Evolutionary conservation across 2,797 vertebrate species (phyloP), one percentile per base, ranked within the genome.

Genomic region (Aulostomus chinensis): DNA sequence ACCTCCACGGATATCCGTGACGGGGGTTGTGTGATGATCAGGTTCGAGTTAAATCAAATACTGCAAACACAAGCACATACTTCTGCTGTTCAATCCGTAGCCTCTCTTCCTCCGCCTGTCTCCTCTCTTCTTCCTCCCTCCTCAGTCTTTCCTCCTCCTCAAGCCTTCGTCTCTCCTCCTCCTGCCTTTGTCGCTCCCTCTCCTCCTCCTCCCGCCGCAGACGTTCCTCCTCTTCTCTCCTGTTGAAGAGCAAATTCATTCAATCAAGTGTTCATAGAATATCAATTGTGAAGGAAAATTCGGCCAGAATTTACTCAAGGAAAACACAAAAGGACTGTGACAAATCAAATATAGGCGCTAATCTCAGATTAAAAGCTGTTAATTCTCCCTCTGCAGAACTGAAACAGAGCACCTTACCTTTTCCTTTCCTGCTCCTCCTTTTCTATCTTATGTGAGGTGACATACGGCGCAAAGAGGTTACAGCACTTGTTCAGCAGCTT

Each of bases 381-480:
- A n/a, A n/a, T n/a, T n/a, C n/a, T n/a, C n/a, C n/a, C n/a, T n/a
- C n/a, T n/a, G n/a, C n/a, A 9, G 8, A 40, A 21, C 10, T 18
- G 2, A 24, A 40, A 13, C 4, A 5, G 2, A 28, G n/a, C 18
- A 10, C 24, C 31, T 73, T 86, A 98, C 97, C 96, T 94, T 89
- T 92, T 99, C 58, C 94, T 93, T 64, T 98, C 97, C 74, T 97
- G 96, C 52, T 99, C 97, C 72, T 99, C 94, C 72, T 90, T 94
- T 81, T 99, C 97, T 57, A 99, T 99, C 81, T 95, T 96, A 89
- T 99, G 97, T 25, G 97, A 99, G 2, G 91, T 93, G 62, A 98
- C 81, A 9, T 96, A 99, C 0, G 96, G 94, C 38, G 94, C 95
- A 63, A 99, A 98, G 47, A 98, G 94, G 80, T 89, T 94, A 71